Evolutionary conservation across 2,113 vertebrate species (phyloP), one percentile per base, ranked within the genome.

Genomic region (Sander vitreus): DNA sequence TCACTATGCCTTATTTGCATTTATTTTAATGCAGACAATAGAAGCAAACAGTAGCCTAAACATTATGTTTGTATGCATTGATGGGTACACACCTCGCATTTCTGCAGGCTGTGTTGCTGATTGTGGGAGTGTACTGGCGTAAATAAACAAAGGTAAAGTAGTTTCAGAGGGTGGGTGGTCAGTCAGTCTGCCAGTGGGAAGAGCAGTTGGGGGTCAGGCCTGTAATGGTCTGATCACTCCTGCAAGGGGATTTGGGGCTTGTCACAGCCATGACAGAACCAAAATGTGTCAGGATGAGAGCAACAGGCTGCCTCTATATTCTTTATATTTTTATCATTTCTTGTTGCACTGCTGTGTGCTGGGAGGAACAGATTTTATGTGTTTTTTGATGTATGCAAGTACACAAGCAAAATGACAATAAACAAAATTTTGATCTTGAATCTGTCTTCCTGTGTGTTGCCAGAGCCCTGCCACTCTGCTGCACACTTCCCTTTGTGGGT

Each of bases 201-300:
- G 51, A 83, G 70, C 73, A 78, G 85, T 65, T 69, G 80, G 47
- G 51, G 76, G 84, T 79, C 82, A 63, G 59, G 67, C n/a, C 66
- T 72, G 73, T 69, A 80, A 43, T 8, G 76, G 59, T 78, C 83
- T 53, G 73, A 78, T 89, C 83, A 67, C 76, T 85, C 25, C 13
- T 9, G 71, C 50, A 43, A 51, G 48, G 51, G 68, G 81, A 68
- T 81, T 51, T 78, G 76, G 81, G 78, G 75, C 73, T 86, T 50
- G 47, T 84, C 78, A 83, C 62, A 64, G 71, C 36, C 58, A 79
- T 86, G 83, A 77, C 86, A 87, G 58, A 81, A 74, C 48, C 57
- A 63, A 83, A 84, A 83, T 72, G 78, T 88, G 88, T 86, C 79
- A 86, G 83, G 73, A 62, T 66, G 55, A 85, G 50, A 70, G 72